These are phyloP conservation scores for Arvicanthis niloticus DNA, from an alignment of 2,113 vertebrate genomes.

Conservation along the genomic window DNA sequence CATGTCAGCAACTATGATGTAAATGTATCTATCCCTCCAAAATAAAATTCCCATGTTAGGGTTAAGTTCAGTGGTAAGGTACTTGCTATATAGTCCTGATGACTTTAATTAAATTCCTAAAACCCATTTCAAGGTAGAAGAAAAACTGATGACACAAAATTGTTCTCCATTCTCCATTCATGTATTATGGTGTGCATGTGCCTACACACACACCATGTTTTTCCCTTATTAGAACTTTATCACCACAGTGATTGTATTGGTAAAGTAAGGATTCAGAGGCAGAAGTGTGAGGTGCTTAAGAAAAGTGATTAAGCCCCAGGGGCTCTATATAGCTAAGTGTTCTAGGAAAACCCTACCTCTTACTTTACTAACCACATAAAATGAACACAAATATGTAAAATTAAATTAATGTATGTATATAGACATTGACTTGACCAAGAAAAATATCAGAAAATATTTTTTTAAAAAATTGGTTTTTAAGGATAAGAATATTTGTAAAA, in stretches of 20 bases:
- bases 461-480: neutral
- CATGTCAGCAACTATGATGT: conserved; percentile 17
- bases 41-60: conserved; percentile 6
- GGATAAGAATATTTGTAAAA: conserved; percentile 42
- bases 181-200: neutral
- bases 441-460: neutral
- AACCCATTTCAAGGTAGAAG: neutral
- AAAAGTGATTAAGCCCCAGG: neutral
- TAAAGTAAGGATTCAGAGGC: neutral
- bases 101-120: neutral
- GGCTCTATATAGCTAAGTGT: neutral
- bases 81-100: neutral
- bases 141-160: neutral
- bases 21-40: neutral
- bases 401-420: conserved; percentile 15
- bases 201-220: neutral
- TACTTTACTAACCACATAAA: conserved; percentile 39
- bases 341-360: conserved; percentile 45
- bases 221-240: conserved; percentile 4
- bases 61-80: neutral
- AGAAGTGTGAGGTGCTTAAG: neutral
- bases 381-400: conserved; percentile 50
- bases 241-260: neutral
- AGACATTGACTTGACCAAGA: neutral
- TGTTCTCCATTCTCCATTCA: neutral